Percentiles rank a stretch among this genome's conserved stretches.
These are phyloP conservation scores for Pluvialis apricaria DNA, from an alignment of 2,113 vertebrate species.

Conservation along the genomic window DNA sequence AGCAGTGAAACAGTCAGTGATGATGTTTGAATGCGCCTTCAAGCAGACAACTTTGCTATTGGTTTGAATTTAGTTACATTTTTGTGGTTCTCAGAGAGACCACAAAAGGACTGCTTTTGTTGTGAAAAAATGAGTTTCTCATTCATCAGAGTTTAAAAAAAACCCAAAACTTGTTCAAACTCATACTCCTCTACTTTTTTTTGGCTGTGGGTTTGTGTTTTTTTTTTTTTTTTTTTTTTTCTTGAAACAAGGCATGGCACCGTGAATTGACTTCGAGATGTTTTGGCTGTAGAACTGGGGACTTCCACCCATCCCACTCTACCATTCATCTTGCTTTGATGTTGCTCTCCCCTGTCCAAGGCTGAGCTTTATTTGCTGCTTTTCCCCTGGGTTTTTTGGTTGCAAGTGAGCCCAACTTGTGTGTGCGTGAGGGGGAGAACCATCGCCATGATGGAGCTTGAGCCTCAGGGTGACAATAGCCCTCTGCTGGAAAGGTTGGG, in stretches of 20 bases:
- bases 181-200: accelerated
- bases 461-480: background rate
- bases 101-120: background rate
- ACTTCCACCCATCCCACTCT: background rate
- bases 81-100: background rate
- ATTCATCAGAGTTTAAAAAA: background rate
- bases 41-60: background rate
- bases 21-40: background rate
- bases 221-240: background rate
- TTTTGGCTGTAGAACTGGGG: background rate
- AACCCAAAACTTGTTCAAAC: background rate
- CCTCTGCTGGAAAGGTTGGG: background rate
- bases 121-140: background rate
- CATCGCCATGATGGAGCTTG: accelerated
- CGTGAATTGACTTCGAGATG: accelerated
- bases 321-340: accelerated
- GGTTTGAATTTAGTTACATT: background rate
- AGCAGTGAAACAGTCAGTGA: accelerated
- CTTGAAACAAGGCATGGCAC: background rate
- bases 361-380: background rate
- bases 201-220: no score
- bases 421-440: background rate
- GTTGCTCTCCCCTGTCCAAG: background rate
- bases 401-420: background rate
- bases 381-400: background rate